Base-by-base conservation (phyloP, 2,113 vertebrate genomes). In the Paradoxurus hermaphroditus region DNA sequence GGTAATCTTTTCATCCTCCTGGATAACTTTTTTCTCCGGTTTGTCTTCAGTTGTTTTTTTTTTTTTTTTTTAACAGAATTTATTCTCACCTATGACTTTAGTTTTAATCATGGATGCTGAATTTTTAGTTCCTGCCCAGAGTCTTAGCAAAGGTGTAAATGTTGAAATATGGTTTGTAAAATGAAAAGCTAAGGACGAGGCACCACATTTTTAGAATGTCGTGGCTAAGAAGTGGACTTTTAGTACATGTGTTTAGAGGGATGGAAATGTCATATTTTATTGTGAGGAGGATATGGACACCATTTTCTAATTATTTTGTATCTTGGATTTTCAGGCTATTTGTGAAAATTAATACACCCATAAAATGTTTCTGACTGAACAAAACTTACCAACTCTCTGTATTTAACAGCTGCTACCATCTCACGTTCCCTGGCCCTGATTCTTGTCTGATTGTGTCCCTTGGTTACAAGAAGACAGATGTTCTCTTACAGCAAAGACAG, bases 1-100 rank as follows among this genome's bases (percentile, higher is more conserved):
- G 99, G 99, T 99, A 99, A 99, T 84, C 11, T 94, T 96, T 86
- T 39, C 29, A 21, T 29, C 65, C 90, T 90, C 36, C 21, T 85
- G 29, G 5, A 18, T 59, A 36, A 12, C 4, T 29, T 70, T 90
- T 36, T 49, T 84, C 27, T 25, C 51, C 10, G 29, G 12, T 68
- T 59, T 84, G 75, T 86, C 31, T 16, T 59, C 15, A 3, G 14
- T 81, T 27, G 70, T 4, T 83, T 81, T 86, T 86, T 51, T 29
- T 12, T 81, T 27, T 75, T 4, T 83, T 81, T 86, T 86, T 51
- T 29, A 23, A 29, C 85, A 65, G 51, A 19, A 1, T 79, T 31
- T 53, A 2, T 56, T 89, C 63, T 65, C 39, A 19, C 73, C 36
- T 59, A 8, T 63, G 65, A 34, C 73, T 51, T 91, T 1, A 53